These are phyloP conservation scores for Scelioninae gen. 1 DNA, from an alignment of 2,888 invertebrate species.

Conservation along the genomic window DNA sequence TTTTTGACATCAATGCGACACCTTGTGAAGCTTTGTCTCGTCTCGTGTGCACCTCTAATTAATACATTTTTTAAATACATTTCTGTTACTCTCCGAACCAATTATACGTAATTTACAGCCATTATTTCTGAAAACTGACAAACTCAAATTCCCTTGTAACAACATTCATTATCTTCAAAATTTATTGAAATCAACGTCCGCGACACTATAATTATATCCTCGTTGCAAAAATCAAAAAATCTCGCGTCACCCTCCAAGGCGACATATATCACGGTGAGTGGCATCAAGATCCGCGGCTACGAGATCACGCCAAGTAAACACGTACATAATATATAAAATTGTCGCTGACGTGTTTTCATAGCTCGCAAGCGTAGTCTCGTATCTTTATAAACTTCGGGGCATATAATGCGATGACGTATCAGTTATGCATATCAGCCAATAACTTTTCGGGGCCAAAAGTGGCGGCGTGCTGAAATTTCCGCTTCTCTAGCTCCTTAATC, in stretches of 20 bases:
- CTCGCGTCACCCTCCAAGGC: neutral
- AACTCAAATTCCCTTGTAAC: neutral
- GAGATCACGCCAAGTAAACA: conserved; percentile 23
- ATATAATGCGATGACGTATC: conserved; percentile 37
- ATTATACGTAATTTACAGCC: neutral
- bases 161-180: neutral
- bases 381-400: conserved; percentile 42
- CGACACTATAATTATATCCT: conserved; percentile 21
- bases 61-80: too few species aligned
- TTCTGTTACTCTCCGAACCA: too few species aligned
- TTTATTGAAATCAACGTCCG: conserved; percentile 4
- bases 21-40: too few species aligned
- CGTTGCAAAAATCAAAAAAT: conserved; percentile 16
- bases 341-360: conserved; percentile 47
- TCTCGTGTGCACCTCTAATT: too few species aligned
- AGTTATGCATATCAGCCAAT: conserved; percentile 42
- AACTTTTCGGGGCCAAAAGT: conserved; percentile 18
- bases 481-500: conserved; percentile 48
- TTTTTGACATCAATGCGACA: too few species aligned
- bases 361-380: conserved; percentile 7
- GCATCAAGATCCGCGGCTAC: conserved; percentile 31
- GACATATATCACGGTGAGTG: conserved; percentile 35
- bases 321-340: conserved; percentile 51
- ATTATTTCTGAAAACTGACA: neutral
- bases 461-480: conserved; percentile 25